Evolutionary conservation across 2,888 invertebrate genomes (phyloP).

Genomic region (Chirona hameri): DNA sequence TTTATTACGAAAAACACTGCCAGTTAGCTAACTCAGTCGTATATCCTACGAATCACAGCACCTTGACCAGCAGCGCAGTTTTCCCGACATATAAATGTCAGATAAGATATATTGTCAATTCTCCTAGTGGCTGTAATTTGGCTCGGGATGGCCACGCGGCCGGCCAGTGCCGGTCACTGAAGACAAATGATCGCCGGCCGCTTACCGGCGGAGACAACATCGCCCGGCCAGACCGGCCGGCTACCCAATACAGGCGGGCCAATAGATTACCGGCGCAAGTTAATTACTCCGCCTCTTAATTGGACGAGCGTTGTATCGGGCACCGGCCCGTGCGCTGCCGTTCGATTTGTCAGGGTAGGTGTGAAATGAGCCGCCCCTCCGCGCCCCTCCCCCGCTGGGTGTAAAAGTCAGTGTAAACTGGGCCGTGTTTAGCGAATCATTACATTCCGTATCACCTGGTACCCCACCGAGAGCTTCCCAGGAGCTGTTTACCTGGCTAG

Average conservation of each 20-base stretch:
- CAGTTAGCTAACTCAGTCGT: neutral
- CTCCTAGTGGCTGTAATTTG: neutral
- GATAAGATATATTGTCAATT: neutral
- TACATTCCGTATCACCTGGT: neutral
- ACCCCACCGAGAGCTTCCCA: neutral
- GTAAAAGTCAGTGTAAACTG: no score
- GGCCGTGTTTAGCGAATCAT: neutral
- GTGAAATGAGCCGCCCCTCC: neutral
- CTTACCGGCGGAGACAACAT: neutral
- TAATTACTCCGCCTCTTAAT: neutral
- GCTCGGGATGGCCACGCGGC: neutral
- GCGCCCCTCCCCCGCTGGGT: no score
- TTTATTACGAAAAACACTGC: neutral
- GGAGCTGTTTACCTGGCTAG: neutral
- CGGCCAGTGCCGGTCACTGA: neutral
- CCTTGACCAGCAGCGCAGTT: neutral
- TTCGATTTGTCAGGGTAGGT: neutral
- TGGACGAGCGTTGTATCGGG: neutral
- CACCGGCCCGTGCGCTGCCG: no score
- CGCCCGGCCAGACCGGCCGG: neutral
- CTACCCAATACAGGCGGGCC: neutral
- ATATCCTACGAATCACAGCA: neutral
- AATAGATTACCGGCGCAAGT: neutral
- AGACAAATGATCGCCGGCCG: neutral
- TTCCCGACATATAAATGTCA: neutral